These are phyloP conservation scores for Dendroctonus valens DNA, from an alignment of 1,140 invertebrate genomes.

Conservation along the genomic window DNA sequence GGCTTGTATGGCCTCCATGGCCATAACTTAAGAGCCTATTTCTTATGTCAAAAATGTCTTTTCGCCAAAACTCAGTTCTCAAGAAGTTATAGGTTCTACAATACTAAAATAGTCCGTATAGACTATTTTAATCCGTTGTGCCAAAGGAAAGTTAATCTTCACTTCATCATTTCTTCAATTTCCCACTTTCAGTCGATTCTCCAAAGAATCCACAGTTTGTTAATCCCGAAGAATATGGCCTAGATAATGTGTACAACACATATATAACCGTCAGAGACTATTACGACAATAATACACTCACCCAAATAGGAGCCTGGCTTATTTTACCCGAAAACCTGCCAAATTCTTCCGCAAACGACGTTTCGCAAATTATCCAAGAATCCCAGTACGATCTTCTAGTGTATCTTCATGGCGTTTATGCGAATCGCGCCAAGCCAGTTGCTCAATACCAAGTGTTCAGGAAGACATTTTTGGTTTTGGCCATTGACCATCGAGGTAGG, in stretches of 20 bases:
- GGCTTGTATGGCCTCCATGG: too few relatives aligned
- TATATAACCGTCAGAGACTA: slow-evolving; percentile 35
- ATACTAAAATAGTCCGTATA: too few relatives aligned
- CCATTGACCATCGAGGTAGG: slow-evolving; percentile 81
- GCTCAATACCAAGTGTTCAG: slow-evolving; percentile 36
- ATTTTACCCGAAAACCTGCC: slow-evolving; percentile 37
- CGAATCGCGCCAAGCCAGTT: slow-evolving; percentile 36
- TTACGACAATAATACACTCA: slow-evolving; percentile 21
- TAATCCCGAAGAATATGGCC: slow-evolving; percentile 34
- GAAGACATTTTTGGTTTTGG: slow-evolving; percentile 68
- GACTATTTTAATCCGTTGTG: too few relatives aligned
- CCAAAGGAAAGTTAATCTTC: too few relatives aligned
- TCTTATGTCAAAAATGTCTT: too few relatives aligned
- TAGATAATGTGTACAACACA: slow-evolving; percentile 39
- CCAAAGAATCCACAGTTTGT: slow-evolving; percentile 34
- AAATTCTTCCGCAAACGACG: slow-evolving; percentile 22
- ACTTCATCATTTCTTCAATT: too few relatives aligned
- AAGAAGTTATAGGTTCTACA: too few relatives aligned
- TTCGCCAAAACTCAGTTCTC: too few relatives aligned
- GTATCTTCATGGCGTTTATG: slow-evolving; percentile 44
- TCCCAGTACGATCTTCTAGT: slow-evolving; percentile 35
- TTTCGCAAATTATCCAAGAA: slow-evolving; percentile 23
- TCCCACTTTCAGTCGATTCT: slow-evolving; percentile 15
- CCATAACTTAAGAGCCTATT: too few relatives aligned
- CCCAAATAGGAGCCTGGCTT: slow-evolving; percentile 43